A percentile compares a stretch with the other conserved stretches of the same genome.
These are phyloP conservation scores for Hypena proboscidalis DNA, from an alignment of 2,888 invertebrate species.

Conservation along the genomic window DNA sequence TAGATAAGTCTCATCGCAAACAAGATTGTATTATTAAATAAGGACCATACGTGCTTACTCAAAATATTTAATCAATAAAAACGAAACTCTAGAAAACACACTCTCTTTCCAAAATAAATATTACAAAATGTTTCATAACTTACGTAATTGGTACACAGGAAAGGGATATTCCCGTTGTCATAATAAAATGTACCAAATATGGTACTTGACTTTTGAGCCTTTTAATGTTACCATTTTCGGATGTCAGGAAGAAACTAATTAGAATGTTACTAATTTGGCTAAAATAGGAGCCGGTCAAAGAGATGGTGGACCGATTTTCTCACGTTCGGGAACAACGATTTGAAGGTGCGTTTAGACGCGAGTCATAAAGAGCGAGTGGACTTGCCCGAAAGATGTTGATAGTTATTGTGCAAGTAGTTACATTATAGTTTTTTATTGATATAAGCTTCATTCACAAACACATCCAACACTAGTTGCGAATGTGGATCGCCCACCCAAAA, in stretches of 20 bases:
- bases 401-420: no score
- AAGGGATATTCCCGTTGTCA: conserved; percentile 11
- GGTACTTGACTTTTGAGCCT: conserved; percentile 10
- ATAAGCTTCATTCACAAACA: no score
- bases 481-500: no score
- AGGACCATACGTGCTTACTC: no score
- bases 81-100: conserved; percentile 15
- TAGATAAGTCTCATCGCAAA: no score
- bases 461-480: no score
- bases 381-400: conserved; percentile 1
- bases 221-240: conserved; percentile 6
- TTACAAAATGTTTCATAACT: conserved; percentile 31
- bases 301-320: conserved; percentile 24
- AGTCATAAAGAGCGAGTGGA: conserved; percentile 11
- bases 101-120: conserved; percentile 26
- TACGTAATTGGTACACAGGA: conserved; percentile 26
- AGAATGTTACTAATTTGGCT: conserved; percentile 31
- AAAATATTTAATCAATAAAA: conserved; percentile 13
- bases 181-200: conserved; percentile 28
- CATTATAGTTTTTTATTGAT: no score
- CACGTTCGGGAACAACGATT: conserved; percentile 26
- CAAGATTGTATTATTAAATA: no score
- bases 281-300: no score
- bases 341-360: conserved; percentile 22
- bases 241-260: conserved; percentile 22